Evolutionary conservation across 2,888 invertebrate genomes (phyloP), one percentile per base, ranked within the genome.

Genomic region (Ormyrus labotus): DNA sequence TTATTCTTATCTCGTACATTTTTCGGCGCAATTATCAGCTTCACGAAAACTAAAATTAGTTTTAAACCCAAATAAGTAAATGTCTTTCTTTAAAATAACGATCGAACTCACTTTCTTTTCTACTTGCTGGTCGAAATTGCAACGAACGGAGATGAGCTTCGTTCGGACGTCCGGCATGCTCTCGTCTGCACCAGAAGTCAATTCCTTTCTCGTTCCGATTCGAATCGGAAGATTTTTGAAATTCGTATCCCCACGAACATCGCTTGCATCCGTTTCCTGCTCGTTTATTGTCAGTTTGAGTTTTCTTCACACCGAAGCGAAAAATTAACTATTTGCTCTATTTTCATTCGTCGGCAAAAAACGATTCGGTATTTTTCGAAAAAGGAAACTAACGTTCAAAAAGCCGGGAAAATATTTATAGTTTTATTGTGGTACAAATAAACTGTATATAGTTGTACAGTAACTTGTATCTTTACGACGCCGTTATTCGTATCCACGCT

Each of bases 141-240:
- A 53, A 10, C 53, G 53, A 53, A 53, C 53, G 53, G 53, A 57
- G 6, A 34, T 34, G 34, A 61, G 61, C 61, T 34, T 61, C 13
- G 61, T 19, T 19, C 61, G 45, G 61, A 61, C 61, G 34, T 57
- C 57, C 57, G 57, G 57, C 13, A 9, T 13, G 13, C 61, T 61
- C 34, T 13, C 50, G 48, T 65, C 65, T 65, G 47, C 50, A 13
- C 65, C 50, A 65, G 65, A 65, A 65, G 50, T 65, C 65, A 50
- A 50, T 65, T 65, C 48, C 50, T 19, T 60, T 34, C 13, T 13
- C 9, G 34, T 34, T 34, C 34, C 34, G 34, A n/a, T 57, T 57
- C n/a, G 57, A 57, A 57, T 57, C 13, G 57, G n/a, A 57, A 53
- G 57, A 57, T 57, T 11, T 57, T 57, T 9, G 47, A 47, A 63